These are phyloP conservation scores for Drosophila gunungcola DNA, from an alignment of 1,140 invertebrate species.

Conservation along the genomic window DNA sequence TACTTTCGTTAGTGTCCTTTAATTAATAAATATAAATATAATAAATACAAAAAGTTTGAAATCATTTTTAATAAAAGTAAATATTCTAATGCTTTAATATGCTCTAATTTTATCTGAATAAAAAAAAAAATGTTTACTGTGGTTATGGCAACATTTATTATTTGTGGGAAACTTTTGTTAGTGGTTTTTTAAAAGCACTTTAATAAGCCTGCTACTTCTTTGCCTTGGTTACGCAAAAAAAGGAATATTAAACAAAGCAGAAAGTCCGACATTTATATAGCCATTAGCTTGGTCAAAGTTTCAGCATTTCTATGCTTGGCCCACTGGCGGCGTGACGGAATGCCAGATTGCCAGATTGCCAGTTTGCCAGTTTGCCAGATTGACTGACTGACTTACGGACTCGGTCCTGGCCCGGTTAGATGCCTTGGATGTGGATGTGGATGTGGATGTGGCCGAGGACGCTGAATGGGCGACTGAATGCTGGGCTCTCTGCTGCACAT, in stretches of 20 bases:
- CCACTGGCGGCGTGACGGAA: slow-evolving; percentile 16
- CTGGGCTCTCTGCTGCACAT: slow-evolving; percentile 70
- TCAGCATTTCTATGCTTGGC: slow-evolving; percentile 45
- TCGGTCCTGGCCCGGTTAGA: slow-evolving; percentile 28
- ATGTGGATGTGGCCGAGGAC: slow-evolving; percentile 11
- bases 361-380: slow-evolving; percentile 2
- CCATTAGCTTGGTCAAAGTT: slow-evolving; percentile 48
- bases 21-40: neutral
- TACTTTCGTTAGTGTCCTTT: too few relatives aligned
- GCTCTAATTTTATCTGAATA: neutral
- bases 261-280: slow-evolving; percentile 26
- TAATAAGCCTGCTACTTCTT: slow-evolving; percentile 6
- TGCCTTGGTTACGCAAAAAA: slow-evolving; percentile 10
- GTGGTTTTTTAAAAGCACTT: slow-evolving; percentile 12
- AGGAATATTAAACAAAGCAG: slow-evolving; percentile 36
- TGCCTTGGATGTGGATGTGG: slow-evolving; percentile 22
- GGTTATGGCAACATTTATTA: slow-evolving; percentile 1
- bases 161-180: slow-evolving; percentile 9
- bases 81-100: neutral
- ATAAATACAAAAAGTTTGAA: neutral
- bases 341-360: slow-evolving; percentile 3
- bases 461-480: slow-evolving; percentile 29
- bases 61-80: neutral
- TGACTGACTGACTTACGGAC: slow-evolving; percentile 10
- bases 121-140: slow-evolving; percentile 2